Conservation (phyloP, 2,888 invertebrate genomes). For the Chaetogeoica ovagalla region DNA sequence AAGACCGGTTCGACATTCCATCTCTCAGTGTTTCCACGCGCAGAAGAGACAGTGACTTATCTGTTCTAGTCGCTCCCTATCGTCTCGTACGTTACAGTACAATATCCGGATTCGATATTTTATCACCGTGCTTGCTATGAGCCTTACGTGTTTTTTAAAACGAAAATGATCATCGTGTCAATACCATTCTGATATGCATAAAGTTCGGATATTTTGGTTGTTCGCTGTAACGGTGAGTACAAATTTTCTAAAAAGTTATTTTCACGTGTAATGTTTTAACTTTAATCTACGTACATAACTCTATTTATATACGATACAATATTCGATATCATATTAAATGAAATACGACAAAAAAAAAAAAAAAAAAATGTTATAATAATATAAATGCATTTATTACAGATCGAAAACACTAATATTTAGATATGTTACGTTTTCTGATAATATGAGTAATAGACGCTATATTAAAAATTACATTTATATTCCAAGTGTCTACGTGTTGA, state of each 20-base stretch:
- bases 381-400: too few species aligned
- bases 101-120: not conserved
- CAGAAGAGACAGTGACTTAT: constrained; percentile 51
- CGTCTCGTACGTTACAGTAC: constrained; percentile 4
- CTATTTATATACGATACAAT: too few species aligned
- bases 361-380: too few species aligned
- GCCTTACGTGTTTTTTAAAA: not conserved
- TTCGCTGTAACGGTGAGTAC: constrained; percentile 41
- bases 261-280: too few species aligned
- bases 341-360: too few species aligned
- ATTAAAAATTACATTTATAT: too few species aligned
- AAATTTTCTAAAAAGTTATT: not conserved
- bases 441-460: too few species aligned
- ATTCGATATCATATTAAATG: too few species aligned
- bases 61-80: constrained; percentile 29
- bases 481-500: too few species aligned
- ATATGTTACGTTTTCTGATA: too few species aligned
- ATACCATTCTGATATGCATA: constrained; percentile 22
- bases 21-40: constrained; percentile 15
- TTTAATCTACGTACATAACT: too few species aligned
- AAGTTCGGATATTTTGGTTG: constrained; percentile 30
- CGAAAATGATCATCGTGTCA: constrained; percentile 10
- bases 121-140: not conserved
- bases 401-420: too few species aligned
- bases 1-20: constrained; percentile 49